Conservation (phyloP, 2,113 vertebrate species). For the Suricata suricatta region DNA sequence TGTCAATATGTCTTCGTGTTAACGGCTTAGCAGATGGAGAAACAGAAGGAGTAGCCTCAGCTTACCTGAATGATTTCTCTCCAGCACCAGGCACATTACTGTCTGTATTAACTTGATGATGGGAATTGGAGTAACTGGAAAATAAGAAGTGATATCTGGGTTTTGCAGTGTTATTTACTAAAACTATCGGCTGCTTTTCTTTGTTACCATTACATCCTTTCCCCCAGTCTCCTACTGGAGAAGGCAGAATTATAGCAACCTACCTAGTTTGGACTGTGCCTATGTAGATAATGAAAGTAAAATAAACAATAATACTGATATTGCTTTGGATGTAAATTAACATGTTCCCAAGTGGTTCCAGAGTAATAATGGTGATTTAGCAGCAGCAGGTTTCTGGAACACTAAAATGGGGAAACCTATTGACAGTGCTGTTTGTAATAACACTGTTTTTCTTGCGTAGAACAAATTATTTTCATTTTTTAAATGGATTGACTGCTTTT, state of each 20-base stretch:
- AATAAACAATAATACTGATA: slow-evolving; percentile 45
- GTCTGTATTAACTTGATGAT: slow-evolving; percentile 20
- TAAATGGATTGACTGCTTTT: background rate
- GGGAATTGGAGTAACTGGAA: slow-evolving; percentile 14
- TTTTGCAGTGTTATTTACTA: background rate
- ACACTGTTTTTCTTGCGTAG: background rate
- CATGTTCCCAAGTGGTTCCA: background rate
- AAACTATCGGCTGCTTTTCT: background rate
- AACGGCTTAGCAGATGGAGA: slow-evolving; percentile 89
- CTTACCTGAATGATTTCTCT: slow-evolving; percentile 86
- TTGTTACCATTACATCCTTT: slow-evolving; percentile 17
- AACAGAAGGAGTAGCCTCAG: slow-evolving; percentile 82
- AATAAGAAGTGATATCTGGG: slow-evolving; percentile 21
- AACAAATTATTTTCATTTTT: background rate
- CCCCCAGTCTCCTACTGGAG: background rate
- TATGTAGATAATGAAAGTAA: slow-evolving; percentile 49
- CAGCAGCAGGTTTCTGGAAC: background rate
- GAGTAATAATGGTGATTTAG: background rate
- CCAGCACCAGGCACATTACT: slow-evolving; percentile 26
- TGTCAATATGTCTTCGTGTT: slow-evolving; percentile 90
- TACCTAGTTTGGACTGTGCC: background rate
- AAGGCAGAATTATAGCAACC: slow-evolving; percentile 5
- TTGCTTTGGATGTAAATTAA: background rate
- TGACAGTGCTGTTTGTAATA: background rate
- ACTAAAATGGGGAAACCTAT: background rate